Evolutionary conservation across 2,797 vertebrate genomes (phyloP), one percentile per base, ranked within the genome.

Genomic region (Sebastes vulpes): DNA sequence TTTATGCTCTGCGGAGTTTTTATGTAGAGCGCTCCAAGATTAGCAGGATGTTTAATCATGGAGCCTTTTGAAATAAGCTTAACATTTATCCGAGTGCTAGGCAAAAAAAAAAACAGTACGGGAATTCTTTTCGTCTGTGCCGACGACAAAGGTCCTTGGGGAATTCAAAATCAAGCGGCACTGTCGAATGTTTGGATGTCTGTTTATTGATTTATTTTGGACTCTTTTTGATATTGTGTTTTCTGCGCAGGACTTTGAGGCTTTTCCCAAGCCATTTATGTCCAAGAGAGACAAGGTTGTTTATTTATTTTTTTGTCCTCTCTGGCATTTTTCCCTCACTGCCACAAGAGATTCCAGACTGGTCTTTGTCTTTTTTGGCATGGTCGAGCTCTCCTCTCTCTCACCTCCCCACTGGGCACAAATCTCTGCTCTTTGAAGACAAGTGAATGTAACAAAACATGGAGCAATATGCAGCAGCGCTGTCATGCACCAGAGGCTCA

Each of bases 11-110:
- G 73, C 65, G 64, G 78, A 86, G 79, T 92, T 90, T 48, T 89
- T 87, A 85, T 87, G 72, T 80, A 68, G 87, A 87, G 77, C 38
- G 21, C 11, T 26, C 70, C 75, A 70, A 93, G 91, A 94, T 94
- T 93, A 95, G 87, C 70, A 5, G 84, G 73, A 78, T 68, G 85
- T 89, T 89, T 92, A 93, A 95, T 94, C 89, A 90, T 21, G 32
- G 65, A 82, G 79, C 74, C 84, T 87, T 91, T 94, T 92, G 78
- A 90, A 91, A 93, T 83, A 79, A 93, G 91, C 88, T 90, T 88
- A 92, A 84, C 77, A 88, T 90, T 90, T 87, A 85, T 88, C 57
- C 11, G 31, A 81, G 59, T 67, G 61, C 87, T 59, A 77, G 56
- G 80, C 76, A 23, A 63, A 65, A 48, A 46, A 66, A 59, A 56